phyloP scores from a whole-genome alignment of 2,797 vertebrate species.

The Acanthurus lineatus region DNA sequence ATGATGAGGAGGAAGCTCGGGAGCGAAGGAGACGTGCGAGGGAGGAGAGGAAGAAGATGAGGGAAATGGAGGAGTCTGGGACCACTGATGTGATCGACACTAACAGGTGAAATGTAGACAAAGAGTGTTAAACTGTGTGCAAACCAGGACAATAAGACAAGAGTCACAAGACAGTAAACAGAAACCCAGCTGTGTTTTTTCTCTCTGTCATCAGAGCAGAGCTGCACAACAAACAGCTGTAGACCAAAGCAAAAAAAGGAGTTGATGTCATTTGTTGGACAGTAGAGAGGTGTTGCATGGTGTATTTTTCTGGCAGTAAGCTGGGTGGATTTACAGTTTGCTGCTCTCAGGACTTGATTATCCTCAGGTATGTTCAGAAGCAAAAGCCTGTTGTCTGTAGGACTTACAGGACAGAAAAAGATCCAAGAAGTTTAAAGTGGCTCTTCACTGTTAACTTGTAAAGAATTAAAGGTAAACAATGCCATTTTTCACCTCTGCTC shows the following conservation, averaged over 20 bases:
- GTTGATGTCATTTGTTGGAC: conserved; percentile 6
- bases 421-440: neutral
- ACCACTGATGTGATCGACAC: conserved; percentile 80
- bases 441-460: neutral
- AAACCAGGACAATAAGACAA: neutral
- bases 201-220: neutral
- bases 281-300: conserved; percentile 6
- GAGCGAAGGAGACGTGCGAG: conserved; percentile 92
- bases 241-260: neutral
- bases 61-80: conserved; percentile 85
- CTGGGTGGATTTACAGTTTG: conserved; percentile 18
- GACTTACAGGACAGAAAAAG: neutral
- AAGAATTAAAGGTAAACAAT: neutral
- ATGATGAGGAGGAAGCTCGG: conserved; percentile 93
- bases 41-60: conserved; percentile 92
- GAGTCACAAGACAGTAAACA: neutral
- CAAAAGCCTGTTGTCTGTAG: too few species aligned
- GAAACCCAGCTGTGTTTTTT: neutral
- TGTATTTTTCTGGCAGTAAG: conserved; percentile 1
- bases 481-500: neutral
- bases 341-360: conserved; percentile 7
- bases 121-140: neutral
- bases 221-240: neutral
- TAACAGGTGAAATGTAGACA: conserved; percentile 85
- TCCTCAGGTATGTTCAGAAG: conserved; percentile 9